A percentile compares a stretch with the other conserved stretches of the same genome.
These are phyloP conservation scores for Campoplex nolae DNA, from an alignment of 2,888 invertebrate genomes.

Conservation along the genomic window DNA sequence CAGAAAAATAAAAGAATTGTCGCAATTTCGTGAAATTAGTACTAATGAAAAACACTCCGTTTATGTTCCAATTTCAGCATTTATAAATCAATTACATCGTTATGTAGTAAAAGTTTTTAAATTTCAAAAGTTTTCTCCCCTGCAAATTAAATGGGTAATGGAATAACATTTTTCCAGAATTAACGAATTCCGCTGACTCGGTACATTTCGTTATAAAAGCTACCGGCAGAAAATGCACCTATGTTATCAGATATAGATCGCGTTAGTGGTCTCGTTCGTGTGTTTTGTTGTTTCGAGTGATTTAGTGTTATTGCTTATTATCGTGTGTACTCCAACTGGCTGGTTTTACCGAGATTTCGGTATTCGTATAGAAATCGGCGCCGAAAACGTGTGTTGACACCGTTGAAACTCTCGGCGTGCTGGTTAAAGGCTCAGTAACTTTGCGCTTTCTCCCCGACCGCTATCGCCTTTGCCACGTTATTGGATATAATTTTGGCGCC, in stretches of 20 bases:
- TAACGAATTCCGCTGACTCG: background rate
- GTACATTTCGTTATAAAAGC: background rate
- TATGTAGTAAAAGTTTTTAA: background rate
- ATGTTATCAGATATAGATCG: constrained; percentile 22
- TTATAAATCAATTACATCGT: too few species aligned
- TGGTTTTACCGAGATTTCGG: constrained; percentile 46
- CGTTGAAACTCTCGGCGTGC: background rate
- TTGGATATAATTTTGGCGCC: background rate
- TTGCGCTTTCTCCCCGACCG: constrained; percentile 33
- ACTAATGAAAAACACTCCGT: too few species aligned
- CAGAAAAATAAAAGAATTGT: background rate
- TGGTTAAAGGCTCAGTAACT: constrained; percentile 31
- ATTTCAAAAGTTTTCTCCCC: background rate
- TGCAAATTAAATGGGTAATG: background rate
- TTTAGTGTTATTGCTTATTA: constrained; percentile 54
- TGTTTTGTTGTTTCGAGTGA: constrained; percentile 23
- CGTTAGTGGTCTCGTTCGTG: constrained; percentile 16
- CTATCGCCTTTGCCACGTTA: background rate
- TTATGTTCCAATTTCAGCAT: too few species aligned
- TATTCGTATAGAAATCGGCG: background rate
- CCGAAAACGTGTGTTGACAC: constrained; percentile 12
- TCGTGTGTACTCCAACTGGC: constrained; percentile 24
- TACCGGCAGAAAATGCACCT: constrained; percentile 2
- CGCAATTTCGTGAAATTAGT: background rate
- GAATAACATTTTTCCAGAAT: background rate